Conservation (phyloP, 2,113 vertebrate genomes). For the Aramus guarauna region DNA sequence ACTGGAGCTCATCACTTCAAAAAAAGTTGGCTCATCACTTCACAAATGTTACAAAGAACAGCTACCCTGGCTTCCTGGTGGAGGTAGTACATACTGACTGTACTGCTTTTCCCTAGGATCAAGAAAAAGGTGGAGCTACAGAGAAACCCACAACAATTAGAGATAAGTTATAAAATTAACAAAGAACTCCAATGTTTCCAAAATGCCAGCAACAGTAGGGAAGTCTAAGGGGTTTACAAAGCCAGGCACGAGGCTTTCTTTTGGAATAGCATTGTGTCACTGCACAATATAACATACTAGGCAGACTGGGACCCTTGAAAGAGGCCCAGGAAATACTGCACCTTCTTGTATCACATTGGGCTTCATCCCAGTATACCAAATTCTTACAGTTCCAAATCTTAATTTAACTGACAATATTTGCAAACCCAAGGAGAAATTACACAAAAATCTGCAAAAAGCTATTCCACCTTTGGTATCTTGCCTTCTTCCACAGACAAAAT, state of each 20-base stretch:
- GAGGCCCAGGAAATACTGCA: neutral
- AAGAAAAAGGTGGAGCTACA: neutral
- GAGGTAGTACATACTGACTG: neutral
- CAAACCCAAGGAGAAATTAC: neutral
- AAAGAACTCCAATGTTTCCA: neutral
- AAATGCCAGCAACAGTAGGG: neutral
- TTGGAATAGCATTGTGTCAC: neutral
- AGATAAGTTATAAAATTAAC: neutral
- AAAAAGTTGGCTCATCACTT: too few relatives aligned
- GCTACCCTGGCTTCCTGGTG: neutral
- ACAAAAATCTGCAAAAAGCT: neutral
- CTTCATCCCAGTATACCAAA: neutral
- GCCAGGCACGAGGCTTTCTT: neutral
- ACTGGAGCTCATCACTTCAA: neutral
- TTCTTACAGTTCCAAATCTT: neutral
- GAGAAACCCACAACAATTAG: neutral
- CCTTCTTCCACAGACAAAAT: neutral
- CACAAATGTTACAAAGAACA: neutral
- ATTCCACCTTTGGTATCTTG: neutral
- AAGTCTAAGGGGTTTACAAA: neutral
- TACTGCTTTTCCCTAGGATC: neutral
- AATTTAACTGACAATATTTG: neutral
- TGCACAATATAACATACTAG: neutral
- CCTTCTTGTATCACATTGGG: neutral
- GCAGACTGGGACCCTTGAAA: neutral